Percentiles rank a stretch among this genome's conserved stretches.
These are phyloP conservation scores for Monopis laevigella DNA, from an alignment of 2,888 invertebrate genomes.

Conservation along the genomic window DNA sequence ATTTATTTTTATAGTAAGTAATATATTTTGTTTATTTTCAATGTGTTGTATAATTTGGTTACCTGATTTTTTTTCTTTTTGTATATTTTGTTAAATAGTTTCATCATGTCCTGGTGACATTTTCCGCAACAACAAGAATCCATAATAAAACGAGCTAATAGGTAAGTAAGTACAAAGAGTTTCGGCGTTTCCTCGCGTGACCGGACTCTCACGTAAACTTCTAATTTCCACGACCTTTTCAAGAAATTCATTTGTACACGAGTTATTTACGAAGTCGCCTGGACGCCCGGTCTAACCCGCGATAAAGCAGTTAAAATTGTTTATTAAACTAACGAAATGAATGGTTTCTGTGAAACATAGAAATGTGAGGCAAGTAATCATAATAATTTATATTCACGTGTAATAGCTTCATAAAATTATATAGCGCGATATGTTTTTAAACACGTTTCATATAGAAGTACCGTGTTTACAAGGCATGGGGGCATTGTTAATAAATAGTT, in stretches of 20 bases:
- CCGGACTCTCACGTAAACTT: conserved; percentile 49
- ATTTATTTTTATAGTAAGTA: no score
- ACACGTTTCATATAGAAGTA: conserved; percentile 1
- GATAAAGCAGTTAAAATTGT: conserved; percentile 40
- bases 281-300: conserved; percentile 29
- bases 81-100: no score
- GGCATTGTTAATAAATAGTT: conserved; percentile 24
- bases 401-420: not conserved
- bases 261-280: conserved; percentile 36
- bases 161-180: conserved; percentile 30
- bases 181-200: conserved; percentile 52
- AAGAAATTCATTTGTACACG: conserved; percentile 54
- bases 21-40: no score
- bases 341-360: conserved; percentile 10
- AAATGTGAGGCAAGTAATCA: not conserved
- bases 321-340: conserved; percentile 28
- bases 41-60: no score
- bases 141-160: conserved; percentile 42
- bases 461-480: conserved; percentile 3
- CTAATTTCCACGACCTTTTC: conserved; percentile 62
- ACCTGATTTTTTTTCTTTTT: no score
- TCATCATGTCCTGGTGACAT: not conserved
- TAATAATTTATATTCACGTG: not conserved
- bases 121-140: conserved; percentile 14
- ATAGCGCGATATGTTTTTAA: not conserved